Percentiles rank a stretch among this genome's conserved stretches.
These are phyloP conservation scores for Drosophila tropicalis DNA, from an alignment of 1,140 invertebrate species.

Conservation along the genomic window DNA sequence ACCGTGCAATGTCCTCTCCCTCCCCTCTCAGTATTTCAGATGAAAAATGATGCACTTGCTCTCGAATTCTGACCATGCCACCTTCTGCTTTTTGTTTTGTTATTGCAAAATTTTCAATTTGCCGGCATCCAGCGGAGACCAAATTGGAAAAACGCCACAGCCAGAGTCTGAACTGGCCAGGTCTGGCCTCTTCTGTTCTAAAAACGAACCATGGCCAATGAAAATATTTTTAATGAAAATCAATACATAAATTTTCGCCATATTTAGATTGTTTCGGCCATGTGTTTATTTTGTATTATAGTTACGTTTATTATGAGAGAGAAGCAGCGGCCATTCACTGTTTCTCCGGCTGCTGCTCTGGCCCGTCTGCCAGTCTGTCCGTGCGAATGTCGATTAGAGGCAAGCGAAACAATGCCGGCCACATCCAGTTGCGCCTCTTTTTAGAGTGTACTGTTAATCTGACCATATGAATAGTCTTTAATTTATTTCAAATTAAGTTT, in stretches of 20 bases:
- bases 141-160: slow-evolving; percentile 77
- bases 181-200: background rate
- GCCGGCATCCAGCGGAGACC: slow-evolving; percentile 67
- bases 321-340: slow-evolving; percentile 8
- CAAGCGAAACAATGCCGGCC: slow-evolving; percentile 57
- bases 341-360: background rate
- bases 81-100: slow-evolving; percentile 66
- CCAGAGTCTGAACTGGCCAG: slow-evolving; percentile 24
- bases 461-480: slow-evolving; percentile 58
- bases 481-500: slow-evolving; percentile 67
- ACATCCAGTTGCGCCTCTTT: slow-evolving; percentile 15
- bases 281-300: slow-evolving; percentile 81
- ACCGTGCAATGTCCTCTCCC: slow-evolving; percentile 14
- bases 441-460: slow-evolving; percentile 55
- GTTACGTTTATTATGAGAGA: slow-evolving; percentile 75
- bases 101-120: slow-evolving; percentile 79
- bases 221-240: slow-evolving; percentile 76
- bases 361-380: background rate
- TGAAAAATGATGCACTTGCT: slow-evolving; percentile 79
- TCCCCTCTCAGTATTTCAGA: slow-evolving; percentile 35
- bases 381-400: slow-evolving; percentile 25
- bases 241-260: slow-evolving; percentile 79
- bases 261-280: slow-evolving; percentile 80
- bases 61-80: slow-evolving; percentile 23
- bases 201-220: slow-evolving; percentile 27